Evolutionary conservation across 2,113 vertebrate genomes (phyloP), one percentile per base, ranked within the genome.

Genomic region (Oreochromis tanganicae): DNA sequence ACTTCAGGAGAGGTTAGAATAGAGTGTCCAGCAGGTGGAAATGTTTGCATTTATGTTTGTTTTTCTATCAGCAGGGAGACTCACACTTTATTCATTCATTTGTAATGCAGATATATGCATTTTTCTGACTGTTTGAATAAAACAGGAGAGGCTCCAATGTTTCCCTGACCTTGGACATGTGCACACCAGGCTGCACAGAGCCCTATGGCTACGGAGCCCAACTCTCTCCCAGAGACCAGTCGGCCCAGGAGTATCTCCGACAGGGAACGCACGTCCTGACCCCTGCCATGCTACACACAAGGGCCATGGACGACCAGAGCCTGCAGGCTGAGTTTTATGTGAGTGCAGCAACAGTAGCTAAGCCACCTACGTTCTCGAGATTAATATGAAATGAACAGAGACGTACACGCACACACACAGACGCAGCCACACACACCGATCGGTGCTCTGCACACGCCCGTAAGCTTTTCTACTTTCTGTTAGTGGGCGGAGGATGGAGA

Each of bases 121-220:
- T 52, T 78, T 46, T 78, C 46, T 78, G 16, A 78, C 38, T 73
- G 56, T 41, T 29, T 91, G 54, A 52, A 66, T 85, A 48, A 75
- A 92, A 94, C 87, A 99, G 99, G 96, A 97, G 99, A 91, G 98
- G 99, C 88, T 99, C 99, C 87, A 99, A 99, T 12, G 99, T 99
- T 92, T 99, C 99, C 2, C 96, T 99, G 91, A 99, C 99, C 4
- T 93, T 99, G 96, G 99, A 99, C 93, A 99, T 99, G 99, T 99
- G 99, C 90, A 98, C 99, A 1, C 97, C 98, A 0, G 99, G 98
- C 93, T 98, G 97, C 95, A 97, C 97, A 2, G 98, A 99, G 91
- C 98, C 98, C 41, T 99, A 98, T 9, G 98, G 98, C 57, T 99
- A 98, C 13, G 98, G 98, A 41, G 97, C 97, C 73, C 95, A 98